Conservation (phyloP, 2,888 invertebrate species). For the Geotrupes spiniger region DNA sequence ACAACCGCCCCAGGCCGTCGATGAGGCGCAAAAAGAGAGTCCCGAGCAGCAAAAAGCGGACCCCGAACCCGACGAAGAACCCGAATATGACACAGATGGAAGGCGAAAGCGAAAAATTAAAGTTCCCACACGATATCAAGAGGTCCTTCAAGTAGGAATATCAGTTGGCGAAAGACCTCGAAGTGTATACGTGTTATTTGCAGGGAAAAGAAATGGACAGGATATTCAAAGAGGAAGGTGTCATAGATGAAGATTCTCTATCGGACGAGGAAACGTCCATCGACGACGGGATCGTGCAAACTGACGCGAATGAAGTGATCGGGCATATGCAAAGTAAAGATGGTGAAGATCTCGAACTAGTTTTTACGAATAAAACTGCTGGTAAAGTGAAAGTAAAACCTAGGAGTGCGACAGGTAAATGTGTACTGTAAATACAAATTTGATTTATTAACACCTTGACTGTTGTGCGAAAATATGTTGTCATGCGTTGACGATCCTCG, state of each 20-base stretch:
- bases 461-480: too few species aligned
- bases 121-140: constrained; percentile 61
- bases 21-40: constrained; percentile 23
- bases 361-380: constrained; percentile 55
- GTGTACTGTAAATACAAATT: too few species aligned
- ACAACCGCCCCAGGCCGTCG: constrained; percentile 35
- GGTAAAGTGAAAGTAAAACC: constrained; percentile 25
- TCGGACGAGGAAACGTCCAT: constrained; percentile 45
- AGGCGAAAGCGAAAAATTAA: constrained; percentile 63
- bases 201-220: constrained; percentile 73
- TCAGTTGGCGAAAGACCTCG: neutral
- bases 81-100: constrained; percentile 52
- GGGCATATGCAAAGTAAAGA: constrained; percentile 64
- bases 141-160: constrained; percentile 59
- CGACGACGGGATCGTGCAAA: constrained; percentile 3
- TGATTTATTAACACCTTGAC: too few species aligned
- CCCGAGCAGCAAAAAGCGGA: constrained; percentile 25
- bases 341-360: constrained; percentile 58
- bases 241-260: constrained; percentile 61
- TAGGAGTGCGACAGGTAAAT: constrained; percentile 23
- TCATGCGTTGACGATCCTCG: too few species aligned
- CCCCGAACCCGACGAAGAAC: constrained; percentile 30
- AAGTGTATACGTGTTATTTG: constrained; percentile 16
- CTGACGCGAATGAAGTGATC: constrained; percentile 54
- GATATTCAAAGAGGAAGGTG: constrained; percentile 69